phyloP scores from a whole-genome alignment of 1,140 invertebrate genomes.

The Ceratina australensis region DNA sequence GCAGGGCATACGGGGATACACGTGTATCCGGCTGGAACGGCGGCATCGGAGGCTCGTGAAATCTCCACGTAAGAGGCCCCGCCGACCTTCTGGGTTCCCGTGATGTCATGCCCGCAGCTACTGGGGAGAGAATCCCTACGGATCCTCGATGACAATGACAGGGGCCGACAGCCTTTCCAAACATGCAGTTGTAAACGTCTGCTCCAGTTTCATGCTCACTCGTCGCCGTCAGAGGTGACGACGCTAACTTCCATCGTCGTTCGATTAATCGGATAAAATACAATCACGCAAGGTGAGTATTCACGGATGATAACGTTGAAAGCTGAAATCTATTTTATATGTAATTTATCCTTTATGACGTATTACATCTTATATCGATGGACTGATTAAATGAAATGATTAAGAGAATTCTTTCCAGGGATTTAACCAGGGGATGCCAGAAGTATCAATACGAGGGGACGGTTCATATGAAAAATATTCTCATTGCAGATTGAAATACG shows the following conservation, averaged over 20 bases:
- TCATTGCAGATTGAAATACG: background rate
- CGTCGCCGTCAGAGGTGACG: slow-evolving; percentile 18
- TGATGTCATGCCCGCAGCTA: slow-evolving; percentile 48
- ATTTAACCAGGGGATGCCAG: background rate
- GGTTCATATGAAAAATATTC: background rate
- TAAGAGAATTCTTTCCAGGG: background rate
- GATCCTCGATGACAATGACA: slow-evolving; percentile 71
- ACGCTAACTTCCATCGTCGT: background rate
- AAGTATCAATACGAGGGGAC: background rate
- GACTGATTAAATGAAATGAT: background rate
- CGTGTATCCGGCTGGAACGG: slow-evolving; percentile 50
- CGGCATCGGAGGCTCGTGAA: slow-evolving; percentile 35
- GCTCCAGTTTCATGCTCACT: slow-evolving; percentile 74
- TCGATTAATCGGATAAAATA: slow-evolving; percentile 34
- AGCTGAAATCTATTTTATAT: too few species aligned
- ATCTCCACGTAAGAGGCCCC: slow-evolving; percentile 53
- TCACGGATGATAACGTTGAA: background rate
- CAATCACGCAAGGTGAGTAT: background rate
- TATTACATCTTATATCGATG: background rate
- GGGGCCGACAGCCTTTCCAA: slow-evolving; percentile 77
- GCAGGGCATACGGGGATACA: slow-evolving; percentile 43
- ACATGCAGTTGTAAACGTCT: slow-evolving; percentile 77
- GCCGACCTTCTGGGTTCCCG: slow-evolving; percentile 34
- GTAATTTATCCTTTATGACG: too few species aligned
- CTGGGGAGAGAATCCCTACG: slow-evolving; percentile 54